Evolutionary conservation across 2,113 vertebrate species (phyloP).

Genomic region (Tachysurus fulvidraco): DNA sequence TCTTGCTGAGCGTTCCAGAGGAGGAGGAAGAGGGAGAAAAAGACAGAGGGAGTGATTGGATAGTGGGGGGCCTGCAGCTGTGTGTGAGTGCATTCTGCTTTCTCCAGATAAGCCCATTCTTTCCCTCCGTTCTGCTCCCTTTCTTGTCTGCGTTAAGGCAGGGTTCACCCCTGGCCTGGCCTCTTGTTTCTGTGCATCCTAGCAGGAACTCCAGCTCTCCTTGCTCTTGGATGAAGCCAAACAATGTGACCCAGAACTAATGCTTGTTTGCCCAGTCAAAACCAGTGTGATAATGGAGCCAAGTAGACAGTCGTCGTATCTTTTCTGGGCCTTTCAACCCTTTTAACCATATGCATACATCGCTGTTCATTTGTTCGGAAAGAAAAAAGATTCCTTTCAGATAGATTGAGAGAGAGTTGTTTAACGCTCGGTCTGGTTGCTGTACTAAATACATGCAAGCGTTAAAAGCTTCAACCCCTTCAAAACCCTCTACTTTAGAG

Average conservation of each 20-base stretch:
- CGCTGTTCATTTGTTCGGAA: not conserved
- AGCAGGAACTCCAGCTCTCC: constrained; percentile 61
- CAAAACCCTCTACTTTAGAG: not conserved
- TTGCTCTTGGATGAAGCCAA: constrained; percentile 57
- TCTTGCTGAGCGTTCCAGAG: constrained; percentile 72
- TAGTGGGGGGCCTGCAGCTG: constrained; percentile 67
- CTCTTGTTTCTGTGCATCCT: constrained; percentile 65
- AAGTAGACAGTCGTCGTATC: constrained; percentile 36
- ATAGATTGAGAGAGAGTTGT: not conserved
- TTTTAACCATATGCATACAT: not conserved
- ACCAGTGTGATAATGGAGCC: constrained; percentile 47
- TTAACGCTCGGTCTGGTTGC: not conserved
- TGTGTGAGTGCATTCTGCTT: constrained; percentile 71
- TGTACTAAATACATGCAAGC: not conserved
- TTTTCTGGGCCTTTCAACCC: not conserved
- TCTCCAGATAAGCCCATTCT: constrained; percentile 75
- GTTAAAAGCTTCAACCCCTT: not conserved
- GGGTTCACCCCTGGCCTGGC: constrained; percentile 63
- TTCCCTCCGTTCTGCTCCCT: constrained; percentile 46
- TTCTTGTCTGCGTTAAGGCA: constrained; percentile 51
- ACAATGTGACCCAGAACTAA: constrained; percentile 62
- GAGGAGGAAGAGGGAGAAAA: constrained; percentile 51
- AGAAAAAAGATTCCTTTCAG: not conserved
- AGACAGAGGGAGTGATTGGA: constrained; percentile 47
- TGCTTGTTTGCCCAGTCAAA: constrained; percentile 59